These are phyloP conservation scores for Oscheius onirici DNA, from an alignment of 2,888 invertebrate genomes.

Conservation along the genomic window DNA sequence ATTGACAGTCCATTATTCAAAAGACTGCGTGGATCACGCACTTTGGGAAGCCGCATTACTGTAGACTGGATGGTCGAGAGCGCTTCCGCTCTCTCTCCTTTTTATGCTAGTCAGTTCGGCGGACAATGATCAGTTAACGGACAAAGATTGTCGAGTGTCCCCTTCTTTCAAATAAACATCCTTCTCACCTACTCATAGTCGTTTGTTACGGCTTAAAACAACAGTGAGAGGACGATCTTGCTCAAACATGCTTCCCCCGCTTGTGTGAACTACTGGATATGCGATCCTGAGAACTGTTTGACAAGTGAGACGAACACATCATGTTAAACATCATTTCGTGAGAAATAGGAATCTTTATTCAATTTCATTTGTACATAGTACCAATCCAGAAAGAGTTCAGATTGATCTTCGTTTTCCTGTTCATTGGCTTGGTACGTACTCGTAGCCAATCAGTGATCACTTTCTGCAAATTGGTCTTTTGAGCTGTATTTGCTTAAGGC, in stretches of 20 bases:
- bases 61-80: no score
- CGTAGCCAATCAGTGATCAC: not conserved
- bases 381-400: not conserved
- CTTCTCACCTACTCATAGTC: no score
- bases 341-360: not conserved
- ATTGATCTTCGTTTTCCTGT: not conserved
- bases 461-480: no score
- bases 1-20: conserved; percentile 1
- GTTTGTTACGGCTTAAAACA: not conserved
- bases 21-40: no score
- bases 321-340: no score
- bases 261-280: not conserved
- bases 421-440: not conserved
- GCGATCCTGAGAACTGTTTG: not conserved
- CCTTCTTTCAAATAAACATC: no score
- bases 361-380: not conserved
- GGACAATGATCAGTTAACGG: not conserved
- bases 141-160: not conserved
- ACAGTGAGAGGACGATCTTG: not conserved
- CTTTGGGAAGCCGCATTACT: no score
- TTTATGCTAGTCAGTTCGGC: not conserved
- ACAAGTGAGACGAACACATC: not conserved
- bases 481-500: no score
- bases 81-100: not conserved
- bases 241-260: not conserved